Evolutionary conservation across 1,140 invertebrate genomes (phyloP).

Genomic region (Drosophila erecta): DNA sequence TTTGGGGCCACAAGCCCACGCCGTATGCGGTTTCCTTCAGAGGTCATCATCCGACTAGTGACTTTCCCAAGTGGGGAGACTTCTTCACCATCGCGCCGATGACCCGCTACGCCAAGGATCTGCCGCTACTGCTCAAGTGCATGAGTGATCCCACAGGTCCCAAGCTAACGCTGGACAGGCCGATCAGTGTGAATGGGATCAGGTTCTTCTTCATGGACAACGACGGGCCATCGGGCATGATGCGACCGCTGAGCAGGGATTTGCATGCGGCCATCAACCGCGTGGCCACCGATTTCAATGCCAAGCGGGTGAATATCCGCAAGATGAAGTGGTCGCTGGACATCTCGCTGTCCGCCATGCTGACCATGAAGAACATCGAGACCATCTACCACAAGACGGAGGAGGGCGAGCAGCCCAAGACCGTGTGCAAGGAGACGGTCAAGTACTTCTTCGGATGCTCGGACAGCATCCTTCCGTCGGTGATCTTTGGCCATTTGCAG

Average conservation of each 20-base stretch:
- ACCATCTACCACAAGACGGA: slow-evolving; percentile 87
- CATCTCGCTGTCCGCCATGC: slow-evolving; percentile 86
- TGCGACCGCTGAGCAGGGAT: slow-evolving; percentile 88
- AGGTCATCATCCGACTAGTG: slow-evolving; percentile 86
- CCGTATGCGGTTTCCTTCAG: slow-evolving; percentile 87
- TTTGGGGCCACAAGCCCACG: slow-evolving; percentile 93
- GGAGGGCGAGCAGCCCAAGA: slow-evolving; percentile 86
- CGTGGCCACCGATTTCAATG: slow-evolving; percentile 87
- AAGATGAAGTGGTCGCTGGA: slow-evolving; percentile 88
- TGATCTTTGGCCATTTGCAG: slow-evolving; percentile 86
- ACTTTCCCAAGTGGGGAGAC: slow-evolving; percentile 86
- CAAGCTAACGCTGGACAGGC: slow-evolving; percentile 87
- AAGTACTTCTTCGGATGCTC: slow-evolving; percentile 86
- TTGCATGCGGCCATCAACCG: slow-evolving; percentile 88
- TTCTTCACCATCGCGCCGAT: slow-evolving; percentile 92
- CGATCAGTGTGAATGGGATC: slow-evolving; percentile 88
- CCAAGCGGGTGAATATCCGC: slow-evolving; percentile 86
- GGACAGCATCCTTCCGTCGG: slow-evolving; percentile 86
- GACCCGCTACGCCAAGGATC: slow-evolving; percentile 92
- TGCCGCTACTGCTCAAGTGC: slow-evolving; percentile 90
- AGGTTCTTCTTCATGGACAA: slow-evolving; percentile 92
- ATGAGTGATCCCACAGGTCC: slow-evolving; percentile 86
- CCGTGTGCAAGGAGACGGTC: slow-evolving; percentile 86
- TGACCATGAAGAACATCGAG: slow-evolving; percentile 87
- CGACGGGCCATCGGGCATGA: slow-evolving; percentile 88